Conservation (phyloP, 2,797 vertebrate genomes). For the Halcyon chelicuti region DNA sequence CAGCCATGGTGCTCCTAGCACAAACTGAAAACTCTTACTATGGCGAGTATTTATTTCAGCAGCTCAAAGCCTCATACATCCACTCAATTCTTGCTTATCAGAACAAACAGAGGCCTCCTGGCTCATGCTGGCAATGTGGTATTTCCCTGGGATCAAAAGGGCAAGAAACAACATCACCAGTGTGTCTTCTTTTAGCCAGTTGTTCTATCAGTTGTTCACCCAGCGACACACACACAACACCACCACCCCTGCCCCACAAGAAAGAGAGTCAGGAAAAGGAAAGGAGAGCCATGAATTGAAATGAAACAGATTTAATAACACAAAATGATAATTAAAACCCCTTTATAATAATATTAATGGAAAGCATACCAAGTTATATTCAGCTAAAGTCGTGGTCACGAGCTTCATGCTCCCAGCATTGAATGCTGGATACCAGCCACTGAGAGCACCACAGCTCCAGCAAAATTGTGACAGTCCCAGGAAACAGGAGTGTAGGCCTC, state of each 20-base stretch:
- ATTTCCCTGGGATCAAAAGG: not conserved
- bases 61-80: rapidly evolving
- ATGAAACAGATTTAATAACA: not conserved
- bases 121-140: rapidly evolving
- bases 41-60: not conserved
- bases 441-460: too few species aligned
- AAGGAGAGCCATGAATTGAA: not conserved
- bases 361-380: too few species aligned
- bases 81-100: not conserved
- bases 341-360: too few species aligned
- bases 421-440: too few species aligned
- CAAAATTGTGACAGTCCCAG: too few species aligned
- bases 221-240: not conserved
- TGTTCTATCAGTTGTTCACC: not conserved
- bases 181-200: not conserved
- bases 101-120: not conserved
- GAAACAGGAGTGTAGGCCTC: too few species aligned
- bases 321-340: too few species aligned
- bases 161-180: not conserved
- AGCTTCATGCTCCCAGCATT: too few species aligned
- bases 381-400: too few species aligned
- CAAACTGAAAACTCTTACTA: not conserved
- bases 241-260: not conserved
- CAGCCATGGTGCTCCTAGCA: rapidly evolving
- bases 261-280: not conserved